phyloP scores from a whole-genome alignment of 2,797 vertebrate species.

The Lophotriccus pileatus region DNA sequence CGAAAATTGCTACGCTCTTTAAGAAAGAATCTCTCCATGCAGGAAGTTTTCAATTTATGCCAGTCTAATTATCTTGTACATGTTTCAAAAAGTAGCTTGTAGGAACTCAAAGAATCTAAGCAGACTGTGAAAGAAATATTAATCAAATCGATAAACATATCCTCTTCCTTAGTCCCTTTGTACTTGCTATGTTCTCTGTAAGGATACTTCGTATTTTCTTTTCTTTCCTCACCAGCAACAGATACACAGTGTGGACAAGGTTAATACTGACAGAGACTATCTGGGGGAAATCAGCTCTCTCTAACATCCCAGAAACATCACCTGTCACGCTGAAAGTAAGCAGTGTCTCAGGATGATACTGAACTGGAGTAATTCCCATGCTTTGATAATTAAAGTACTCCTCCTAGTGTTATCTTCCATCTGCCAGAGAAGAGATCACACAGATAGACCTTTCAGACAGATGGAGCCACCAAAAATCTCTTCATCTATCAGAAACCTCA shows the following conservation, averaged over 20 bases:
- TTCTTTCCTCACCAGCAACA: not conserved
- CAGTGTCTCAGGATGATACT: not conserved
- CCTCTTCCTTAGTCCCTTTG: not conserved
- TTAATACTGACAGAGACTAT: not conserved
- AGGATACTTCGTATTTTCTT: not conserved
- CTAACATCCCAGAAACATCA: conserved; percentile 16
- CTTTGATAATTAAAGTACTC: conserved; percentile 24
- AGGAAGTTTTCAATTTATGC: not conserved
- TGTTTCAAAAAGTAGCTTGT: not conserved
- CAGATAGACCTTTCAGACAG: conserved; percentile 9
- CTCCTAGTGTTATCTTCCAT: conserved; percentile 27
- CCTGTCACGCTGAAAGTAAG: conserved; percentile 11
- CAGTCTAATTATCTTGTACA: not conserved
- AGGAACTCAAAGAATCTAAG: not conserved
- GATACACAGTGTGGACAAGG: not conserved
- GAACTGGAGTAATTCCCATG: conserved; percentile 8
- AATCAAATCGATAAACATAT: not conserved
- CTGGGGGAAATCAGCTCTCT: not conserved
- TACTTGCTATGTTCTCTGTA: not conserved
- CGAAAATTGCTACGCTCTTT: not conserved
- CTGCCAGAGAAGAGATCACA: conserved; percentile 14
- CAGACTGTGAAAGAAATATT: not conserved
- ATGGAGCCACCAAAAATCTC: not conserved
- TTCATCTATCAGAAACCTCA: not conserved
- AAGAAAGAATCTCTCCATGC: not conserved